Base-by-base conservation (phyloP, 2,113 vertebrate species). In the Gymnocephalus cernua region DNA sequence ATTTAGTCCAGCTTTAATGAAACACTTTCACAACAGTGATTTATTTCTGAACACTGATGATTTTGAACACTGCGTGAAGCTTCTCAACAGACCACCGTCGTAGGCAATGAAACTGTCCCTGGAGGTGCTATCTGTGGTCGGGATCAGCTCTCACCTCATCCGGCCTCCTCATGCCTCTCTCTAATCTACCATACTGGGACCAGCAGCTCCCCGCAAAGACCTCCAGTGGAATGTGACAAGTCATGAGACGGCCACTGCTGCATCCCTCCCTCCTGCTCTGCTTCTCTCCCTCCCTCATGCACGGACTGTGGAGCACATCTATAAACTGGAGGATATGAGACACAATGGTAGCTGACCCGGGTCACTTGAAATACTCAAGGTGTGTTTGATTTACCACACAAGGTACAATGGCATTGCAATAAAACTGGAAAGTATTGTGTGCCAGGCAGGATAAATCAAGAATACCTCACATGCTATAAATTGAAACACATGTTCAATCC, bases 311-410 rank as follows among this genome's bases (percentile, higher is more conserved):
- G 38, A 84, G 51, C 48, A 45, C 50, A 29, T 83, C 74, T 76
- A 85, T 91, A 86, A 93, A 91, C 62, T 4, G 32, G 62, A 93
- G 90, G 89, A 91, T 92, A 90, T 94, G 90, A 92, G 88, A 91
- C 86, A 91, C 88, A 89, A 87, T 74, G 27, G 80, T 15, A 48
- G 69, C 75, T 77, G 85, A 89, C 84, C 88, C 4, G 18, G 84
- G 85, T 88, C 88, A 87, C 70, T 66, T 63, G 57, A 87, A 92
- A 90, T 92, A 89, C 51, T 45, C 5, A 35, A 92, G 87, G 90
- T 89, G 92, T 86, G 82, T 70, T 84, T 91, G 88, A 94, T 81
- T 84, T 86, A 88, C 50, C 58, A 45, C 67, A 79, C 58, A 0
- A 21, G 61, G 32, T 23, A 59, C 73, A 65, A 53, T 68, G 66